These are phyloP conservation scores for Mythimna lalbum DNA, from an alignment of 2,888 invertebrate genomes.

Conservation along the genomic window DNA sequence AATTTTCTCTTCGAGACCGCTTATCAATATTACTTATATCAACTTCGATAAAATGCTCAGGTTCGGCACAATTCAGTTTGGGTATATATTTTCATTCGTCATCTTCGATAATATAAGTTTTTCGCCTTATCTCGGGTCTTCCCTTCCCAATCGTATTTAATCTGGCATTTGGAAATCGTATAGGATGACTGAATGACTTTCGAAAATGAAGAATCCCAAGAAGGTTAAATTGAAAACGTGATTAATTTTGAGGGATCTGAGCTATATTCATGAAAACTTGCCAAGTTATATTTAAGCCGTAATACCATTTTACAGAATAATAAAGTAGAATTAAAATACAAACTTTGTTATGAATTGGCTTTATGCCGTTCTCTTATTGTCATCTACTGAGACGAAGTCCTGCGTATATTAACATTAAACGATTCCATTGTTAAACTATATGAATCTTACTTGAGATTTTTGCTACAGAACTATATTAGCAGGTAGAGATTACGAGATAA, in stretches of 20 bases:
- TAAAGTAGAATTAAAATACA: constrained; percentile 29
- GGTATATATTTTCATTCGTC: constrained; percentile 53
- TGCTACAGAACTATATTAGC: neutral
- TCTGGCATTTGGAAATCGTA: constrained; percentile 46
- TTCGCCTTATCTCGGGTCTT: constrained; percentile 25
- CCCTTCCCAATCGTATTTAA: constrained; percentile 42
- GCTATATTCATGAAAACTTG: constrained; percentile 34
- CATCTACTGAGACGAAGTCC: constrained; percentile 1
- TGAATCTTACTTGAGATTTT: neutral
- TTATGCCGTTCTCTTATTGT: constrained; percentile 15
- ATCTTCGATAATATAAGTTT: constrained; percentile 45
- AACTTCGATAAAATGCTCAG: constrained; percentile 68
- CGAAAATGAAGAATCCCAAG: constrained; percentile 30
- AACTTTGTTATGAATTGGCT: constrained; percentile 29
- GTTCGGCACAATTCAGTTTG: constrained; percentile 56
- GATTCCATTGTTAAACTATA: constrained; percentile 8
- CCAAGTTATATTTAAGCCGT: constrained; percentile 20
- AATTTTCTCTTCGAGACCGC: constrained; percentile 75
- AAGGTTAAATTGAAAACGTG: constrained; percentile 48
- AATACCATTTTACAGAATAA: constrained; percentile 30
- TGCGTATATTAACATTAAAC: neutral
- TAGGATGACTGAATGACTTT: constrained; percentile 30
- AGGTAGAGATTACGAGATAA: neutral
- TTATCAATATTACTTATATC: constrained; percentile 78
- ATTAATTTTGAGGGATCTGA: constrained; percentile 48